Conservation (phyloP, 2,888 invertebrate species). For the Cremastinae sp. region DNA sequence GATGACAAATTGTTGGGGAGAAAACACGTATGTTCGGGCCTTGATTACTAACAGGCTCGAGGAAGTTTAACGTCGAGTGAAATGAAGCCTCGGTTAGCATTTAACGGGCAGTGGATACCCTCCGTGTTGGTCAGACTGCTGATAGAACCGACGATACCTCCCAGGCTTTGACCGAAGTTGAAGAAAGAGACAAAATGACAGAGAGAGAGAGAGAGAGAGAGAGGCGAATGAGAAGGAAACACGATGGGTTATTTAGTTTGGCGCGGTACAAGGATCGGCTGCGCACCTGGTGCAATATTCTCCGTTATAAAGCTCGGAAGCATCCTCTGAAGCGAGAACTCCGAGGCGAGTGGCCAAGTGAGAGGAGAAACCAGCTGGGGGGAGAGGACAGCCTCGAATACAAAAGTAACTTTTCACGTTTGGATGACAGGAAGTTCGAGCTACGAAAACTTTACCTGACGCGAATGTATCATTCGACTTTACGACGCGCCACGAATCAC, state of each 20-base stretch:
- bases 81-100: constrained; percentile 5
- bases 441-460: constrained; percentile 26
- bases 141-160: constrained; percentile 36
- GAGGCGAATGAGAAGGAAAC: constrained; percentile 35
- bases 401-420: constrained; percentile 44
- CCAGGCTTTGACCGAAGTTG: constrained; percentile 17
- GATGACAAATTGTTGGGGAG: constrained; percentile 10
- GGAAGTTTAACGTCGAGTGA: constrained; percentile 34
- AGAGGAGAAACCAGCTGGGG: not conserved
- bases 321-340: not conserved
- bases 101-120: constrained; percentile 37
- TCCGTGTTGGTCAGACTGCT: constrained; percentile 34
- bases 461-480: constrained; percentile 22
- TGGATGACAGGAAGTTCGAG: constrained; percentile 29
- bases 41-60: constrained; percentile 9
- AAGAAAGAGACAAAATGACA: not conserved
- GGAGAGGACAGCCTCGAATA: constrained; percentile 18
- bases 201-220: constrained; percentile 5
- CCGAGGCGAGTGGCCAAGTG: not conserved
- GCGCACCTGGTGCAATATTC: constrained; percentile 25
- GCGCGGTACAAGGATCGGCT: constrained; percentile 18
- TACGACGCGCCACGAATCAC: not conserved
- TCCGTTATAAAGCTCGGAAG: not conserved
- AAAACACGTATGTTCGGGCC: not conserved
- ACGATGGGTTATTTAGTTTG: constrained; percentile 52